Base-by-base conservation (phyloP, 2,113 vertebrate genomes). In the Channa maculata region DNA sequence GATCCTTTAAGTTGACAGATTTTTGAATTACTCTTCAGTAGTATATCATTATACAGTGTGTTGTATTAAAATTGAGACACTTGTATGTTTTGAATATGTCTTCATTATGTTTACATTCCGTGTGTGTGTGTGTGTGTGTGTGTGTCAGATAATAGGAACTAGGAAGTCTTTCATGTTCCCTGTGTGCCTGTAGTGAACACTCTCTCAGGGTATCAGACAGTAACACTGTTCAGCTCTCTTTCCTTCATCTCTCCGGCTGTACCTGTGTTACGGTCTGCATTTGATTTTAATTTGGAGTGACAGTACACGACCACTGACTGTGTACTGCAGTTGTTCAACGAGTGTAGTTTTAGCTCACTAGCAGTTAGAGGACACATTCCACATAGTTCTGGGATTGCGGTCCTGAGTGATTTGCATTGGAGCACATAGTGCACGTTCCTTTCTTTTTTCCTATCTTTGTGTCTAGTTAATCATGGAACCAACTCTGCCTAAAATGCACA, bases 271-370 rank as follows among this genome's bases (percentile, higher is more conserved):
- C 53, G 64, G 66, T 81, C 88, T 65, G 71, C 46, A 13, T 77
- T 90, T 91, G 89, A 91, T 87, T 84, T 75, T 85, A 74, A 93
- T 88, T 86, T 9, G 8, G 55, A 90, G 85, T 86, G 91, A 91
- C 89, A 90, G 85, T 51, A 90, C 89, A 90, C 63, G 71, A 80
- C 86, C 89, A 79, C 87, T 79, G 74, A 80, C 86, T 86, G 87
- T 89, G 92, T 86, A 71, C 88, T 83, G 80, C 83, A 89, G 84
- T 87, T 88, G 90, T 91, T 91, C 68, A 72, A 71, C 64, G 65
- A 89, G 88, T 87, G 74, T 88, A 87, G 77, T 70, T 84, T 88
- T 88, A 81, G 76, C 75, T 86, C 82, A 65, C 75, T 81, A 79
- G 86, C 85, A 86, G 79, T 75, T 69, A 80, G 80, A 86, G 71